These are phyloP conservation scores for Accipiter virgatus DNA, from an alignment of 2,113 vertebrate species.

Conservation along the genomic window DNA sequence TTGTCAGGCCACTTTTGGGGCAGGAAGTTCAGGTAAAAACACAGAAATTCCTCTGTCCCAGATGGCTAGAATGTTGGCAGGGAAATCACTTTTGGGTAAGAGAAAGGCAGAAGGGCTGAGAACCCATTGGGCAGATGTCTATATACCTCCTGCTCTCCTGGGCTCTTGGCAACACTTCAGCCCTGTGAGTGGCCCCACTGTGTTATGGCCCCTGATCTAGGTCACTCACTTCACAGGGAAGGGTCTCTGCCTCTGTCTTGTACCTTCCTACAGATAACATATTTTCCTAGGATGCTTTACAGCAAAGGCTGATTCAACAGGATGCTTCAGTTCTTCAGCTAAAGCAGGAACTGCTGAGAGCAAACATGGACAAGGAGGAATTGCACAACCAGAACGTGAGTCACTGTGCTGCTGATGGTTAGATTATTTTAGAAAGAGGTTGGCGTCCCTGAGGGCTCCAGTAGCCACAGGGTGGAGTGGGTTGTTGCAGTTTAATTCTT, in stretches of 20 bases:
- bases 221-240: background rate
- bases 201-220: background rate
- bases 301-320: constrained; percentile 89
- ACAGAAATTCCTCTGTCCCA: background rate
- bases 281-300: constrained; percentile 87
- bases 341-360: constrained; percentile 92
- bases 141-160: background rate
- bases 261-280: background rate
- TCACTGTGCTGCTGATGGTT: background rate
- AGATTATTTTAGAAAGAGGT: background rate
- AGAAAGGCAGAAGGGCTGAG: background rate
- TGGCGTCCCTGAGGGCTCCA: background rate
- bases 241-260: background rate
- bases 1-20: background rate
- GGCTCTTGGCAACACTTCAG: background rate
- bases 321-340: constrained; percentile 90
- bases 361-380: constrained; percentile 89
- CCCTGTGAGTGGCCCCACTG: background rate
- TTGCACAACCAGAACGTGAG: constrained; percentile 90
- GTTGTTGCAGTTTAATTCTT: background rate
- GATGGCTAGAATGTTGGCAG: background rate
- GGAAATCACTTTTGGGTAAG: background rate
- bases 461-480: background rate
- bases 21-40: background rate
- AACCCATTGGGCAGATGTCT: background rate